Base-by-base conservation (phyloP, 2,113 vertebrate species). In the Blennius ocellaris region DNA sequence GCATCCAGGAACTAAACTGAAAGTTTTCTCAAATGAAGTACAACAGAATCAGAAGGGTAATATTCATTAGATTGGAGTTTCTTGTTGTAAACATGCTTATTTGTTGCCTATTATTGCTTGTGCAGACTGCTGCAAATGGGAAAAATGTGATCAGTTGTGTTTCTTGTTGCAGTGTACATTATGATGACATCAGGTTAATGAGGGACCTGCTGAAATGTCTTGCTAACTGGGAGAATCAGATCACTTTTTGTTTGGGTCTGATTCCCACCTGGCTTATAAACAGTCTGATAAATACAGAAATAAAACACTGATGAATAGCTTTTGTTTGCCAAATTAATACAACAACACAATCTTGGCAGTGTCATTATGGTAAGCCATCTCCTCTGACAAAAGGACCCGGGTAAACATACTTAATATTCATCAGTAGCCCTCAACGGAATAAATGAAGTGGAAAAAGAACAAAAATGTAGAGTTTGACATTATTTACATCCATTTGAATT, bases 341-440 rank as follows among this genome's bases (percentile, higher is more conserved):
- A 86, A 84, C 83, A 83, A 82, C 78, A 76, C 79, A 72, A 76
- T 88, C 75, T 87, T 84, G 89, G 84, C 86, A 69, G 55, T 68
- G 80, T 86, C 87, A 83, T 89, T 88, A 85, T 56, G 75, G 78
- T 71, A 72, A 73, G 79, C 73, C 78, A 85, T 88, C 84, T 87
- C 54, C 56, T 12, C 64, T 78, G 78, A 89, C 83, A 90, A 89
- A 82, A 51, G 60, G 76, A 67, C 58, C 44, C 47, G 77, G 55
- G 84, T 87, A 92, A 93, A 94, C 90, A 90, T 56, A 77, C 84
- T 93, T 92, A 90, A 90, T 92, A 93, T 94, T 93, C 92, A 92
- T 93, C 73, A 90, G 81, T 73, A 80, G 76, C 60, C 55, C 81
- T 87, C 66, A 76, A 64, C 69, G 15, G 51, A 85, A 64, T 61